phyloP scores from a whole-genome alignment of 2,888 invertebrate species.

The Xiphydria camelus region DNA sequence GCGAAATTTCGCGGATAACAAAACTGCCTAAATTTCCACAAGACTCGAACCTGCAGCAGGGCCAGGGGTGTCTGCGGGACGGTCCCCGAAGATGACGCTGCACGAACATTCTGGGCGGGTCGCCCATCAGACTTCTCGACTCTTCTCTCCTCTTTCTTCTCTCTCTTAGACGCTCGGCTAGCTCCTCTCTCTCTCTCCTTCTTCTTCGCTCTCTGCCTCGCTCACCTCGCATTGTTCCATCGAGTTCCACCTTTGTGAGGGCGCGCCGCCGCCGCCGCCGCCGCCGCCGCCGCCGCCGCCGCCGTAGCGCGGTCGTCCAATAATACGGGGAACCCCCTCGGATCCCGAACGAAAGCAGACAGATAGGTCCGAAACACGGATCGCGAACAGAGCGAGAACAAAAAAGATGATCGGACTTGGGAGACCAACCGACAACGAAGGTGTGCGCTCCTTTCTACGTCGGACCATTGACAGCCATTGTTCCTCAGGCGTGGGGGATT shows the following conservation, averaged over 20 bases:
- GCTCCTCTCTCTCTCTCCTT: constrained; percentile 27
- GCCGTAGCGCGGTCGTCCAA: constrained; percentile 40
- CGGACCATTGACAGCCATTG: constrained; percentile 28
- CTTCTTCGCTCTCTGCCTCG: constrained; percentile 17
- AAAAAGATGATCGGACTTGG: neutral
- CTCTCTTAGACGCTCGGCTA: constrained; percentile 21
- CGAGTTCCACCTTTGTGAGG: constrained; percentile 45
- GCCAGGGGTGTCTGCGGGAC: constrained; percentile 17
- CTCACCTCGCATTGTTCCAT: constrained; percentile 40
- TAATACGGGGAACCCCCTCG: constrained; percentile 45
- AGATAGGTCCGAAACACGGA: constrained; percentile 34
- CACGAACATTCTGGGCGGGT: constrained; percentile 53
- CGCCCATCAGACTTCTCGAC: constrained; percentile 44
- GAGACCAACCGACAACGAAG: neutral
- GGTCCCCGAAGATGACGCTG: constrained; percentile 52
- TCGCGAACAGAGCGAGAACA: constrained; percentile 28
- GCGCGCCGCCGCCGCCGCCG: constrained; percentile 44
- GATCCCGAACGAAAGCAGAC: constrained; percentile 43
- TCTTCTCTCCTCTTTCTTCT: constrained; percentile 34
- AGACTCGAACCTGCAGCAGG: constrained; percentile 19
- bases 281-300: constrained; percentile 48
- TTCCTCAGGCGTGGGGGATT: constrained; percentile 18
- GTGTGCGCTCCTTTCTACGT: neutral
- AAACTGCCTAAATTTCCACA: constrained; percentile 27
- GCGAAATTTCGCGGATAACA: constrained; percentile 14